These are phyloP conservation scores for Drosophila mimica DNA, from an alignment of 2,888 invertebrate genomes.

Conservation along the genomic window DNA sequence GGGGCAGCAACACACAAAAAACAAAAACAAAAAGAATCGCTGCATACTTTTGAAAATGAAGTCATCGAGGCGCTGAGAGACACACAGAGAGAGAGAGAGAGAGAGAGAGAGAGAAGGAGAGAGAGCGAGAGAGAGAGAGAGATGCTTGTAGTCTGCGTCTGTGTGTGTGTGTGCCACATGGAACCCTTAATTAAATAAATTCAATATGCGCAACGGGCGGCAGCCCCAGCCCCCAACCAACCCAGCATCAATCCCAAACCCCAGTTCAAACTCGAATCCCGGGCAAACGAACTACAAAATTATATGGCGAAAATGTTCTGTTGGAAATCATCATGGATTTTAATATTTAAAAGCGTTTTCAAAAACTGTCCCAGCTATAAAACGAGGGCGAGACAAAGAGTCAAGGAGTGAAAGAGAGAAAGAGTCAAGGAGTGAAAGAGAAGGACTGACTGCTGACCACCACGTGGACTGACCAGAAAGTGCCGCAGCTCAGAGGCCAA, in stretches of 20 bases:
- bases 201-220: conserved; percentile 83
- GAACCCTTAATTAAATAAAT: conserved; percentile 84
- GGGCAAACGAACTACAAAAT: conserved; percentile 63
- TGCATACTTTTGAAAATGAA: conserved; percentile 80
- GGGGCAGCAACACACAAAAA: conserved; percentile 33
- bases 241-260: background rate
- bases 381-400: conserved; percentile 3
- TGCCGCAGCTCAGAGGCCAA: conserved; percentile 78
- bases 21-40: conserved; percentile 46
- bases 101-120: background rate
- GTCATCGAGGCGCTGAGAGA: conserved; percentile 77
- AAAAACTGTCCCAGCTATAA: conserved; percentile 64
- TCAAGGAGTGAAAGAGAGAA: background rate
- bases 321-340: conserved; percentile 83
- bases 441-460: conserved; percentile 45
- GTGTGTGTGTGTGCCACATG: conserved; percentile 58
- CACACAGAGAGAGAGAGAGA: conserved; percentile 11
- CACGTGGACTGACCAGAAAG: conserved; percentile 72
- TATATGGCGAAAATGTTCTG: conserved; percentile 74
- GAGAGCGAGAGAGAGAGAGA: background rate
- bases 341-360: conserved; percentile 84
- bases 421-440: background rate
- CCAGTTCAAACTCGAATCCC: conserved; percentile 24
- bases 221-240: conserved; percentile 15
- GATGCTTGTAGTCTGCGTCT: background rate